Percentiles rank a stretch among this genome's conserved stretches.
Conservation (phyloP, 2,797 vertebrate species). For the Coracias cyanogaster region DNA sequence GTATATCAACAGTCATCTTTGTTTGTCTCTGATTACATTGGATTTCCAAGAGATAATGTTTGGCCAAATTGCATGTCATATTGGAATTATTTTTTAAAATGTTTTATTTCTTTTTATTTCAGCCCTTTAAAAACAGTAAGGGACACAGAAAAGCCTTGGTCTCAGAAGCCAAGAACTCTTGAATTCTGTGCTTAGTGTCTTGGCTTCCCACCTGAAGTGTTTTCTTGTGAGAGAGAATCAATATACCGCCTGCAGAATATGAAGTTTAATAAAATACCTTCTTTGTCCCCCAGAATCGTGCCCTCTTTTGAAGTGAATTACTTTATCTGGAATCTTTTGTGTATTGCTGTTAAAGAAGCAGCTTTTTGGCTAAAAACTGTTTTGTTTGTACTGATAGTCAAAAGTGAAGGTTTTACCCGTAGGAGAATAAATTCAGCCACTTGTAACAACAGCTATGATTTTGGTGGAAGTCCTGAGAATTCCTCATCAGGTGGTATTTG, state of each 20-base stretch:
- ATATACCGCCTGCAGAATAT: background rate
- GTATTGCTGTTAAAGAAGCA: background rate
- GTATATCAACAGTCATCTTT: background rate
- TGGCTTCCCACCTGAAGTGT: background rate
- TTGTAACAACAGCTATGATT: background rate
- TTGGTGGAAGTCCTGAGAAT: background rate
- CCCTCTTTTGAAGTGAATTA: background rate
- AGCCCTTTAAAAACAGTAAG: background rate
- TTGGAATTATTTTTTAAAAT: background rate
- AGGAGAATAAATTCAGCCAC: background rate
- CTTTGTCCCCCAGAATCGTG: background rate
- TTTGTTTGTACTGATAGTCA: background rate
- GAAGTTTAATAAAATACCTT: background rate
- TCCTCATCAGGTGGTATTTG: rapidly evolving
- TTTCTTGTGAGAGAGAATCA: background rate
- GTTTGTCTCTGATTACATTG: background rate
- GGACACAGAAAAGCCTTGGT: background rate
- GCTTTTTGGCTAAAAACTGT: background rate
- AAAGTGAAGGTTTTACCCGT: background rate
- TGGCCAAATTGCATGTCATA: background rate
- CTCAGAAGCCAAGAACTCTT: background rate
- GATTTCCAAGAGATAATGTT: background rate
- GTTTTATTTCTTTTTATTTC: background rate
- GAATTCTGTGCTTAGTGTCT: background rate
- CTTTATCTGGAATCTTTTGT: background rate